Conservation (phyloP, 1,140 invertebrate genomes). For the Drosophila simulans region DNA sequence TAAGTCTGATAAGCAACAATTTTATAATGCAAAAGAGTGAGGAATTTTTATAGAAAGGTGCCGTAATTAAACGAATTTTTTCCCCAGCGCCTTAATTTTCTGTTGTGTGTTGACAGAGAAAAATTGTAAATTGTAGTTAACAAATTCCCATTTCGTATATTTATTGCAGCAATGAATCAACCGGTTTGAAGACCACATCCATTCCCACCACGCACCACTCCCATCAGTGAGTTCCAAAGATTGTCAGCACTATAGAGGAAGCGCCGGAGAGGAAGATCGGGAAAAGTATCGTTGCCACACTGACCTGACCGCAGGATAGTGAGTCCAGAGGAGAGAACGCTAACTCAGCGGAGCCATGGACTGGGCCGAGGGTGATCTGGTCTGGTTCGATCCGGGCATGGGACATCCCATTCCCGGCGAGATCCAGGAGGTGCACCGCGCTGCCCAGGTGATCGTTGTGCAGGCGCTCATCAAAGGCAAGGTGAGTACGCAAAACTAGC, state of each 20-base stretch:
- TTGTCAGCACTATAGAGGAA: conserved; percentile 6
- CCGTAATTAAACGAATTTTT: conserved; percentile 61
- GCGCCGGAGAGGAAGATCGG: neutral
- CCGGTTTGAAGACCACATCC: conserved; percentile 46
- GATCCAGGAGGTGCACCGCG: conserved; percentile 93
- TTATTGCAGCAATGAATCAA: conserved; percentile 67
- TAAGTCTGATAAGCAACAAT: conserved; percentile 43
- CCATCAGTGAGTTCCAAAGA: neutral
- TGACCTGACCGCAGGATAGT: neutral
- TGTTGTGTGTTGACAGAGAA: conserved; percentile 25
- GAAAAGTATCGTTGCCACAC: neutral
- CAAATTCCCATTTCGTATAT: conserved; percentile 29
- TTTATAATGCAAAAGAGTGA: conserved; percentile 53
- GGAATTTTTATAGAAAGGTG: conserved; percentile 48
- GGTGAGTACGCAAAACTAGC: conserved; percentile 86
- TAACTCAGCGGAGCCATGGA: conserved; percentile 78
- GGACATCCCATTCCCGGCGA: conserved; percentile 95
- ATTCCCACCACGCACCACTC: conserved; percentile 6
- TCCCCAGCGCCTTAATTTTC: conserved; percentile 9
- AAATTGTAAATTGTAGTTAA: conserved; percentile 43
- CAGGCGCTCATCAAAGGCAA: conserved; percentile 94
- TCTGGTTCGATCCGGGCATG: conserved; percentile 96
- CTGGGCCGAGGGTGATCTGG: conserved; percentile 91
- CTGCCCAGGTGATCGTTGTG: conserved; percentile 94
- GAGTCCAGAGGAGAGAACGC: neutral